phyloP scores from a whole-genome alignment of 2,113 vertebrate species.

The Sphaerodactylus townsendi region DNA sequence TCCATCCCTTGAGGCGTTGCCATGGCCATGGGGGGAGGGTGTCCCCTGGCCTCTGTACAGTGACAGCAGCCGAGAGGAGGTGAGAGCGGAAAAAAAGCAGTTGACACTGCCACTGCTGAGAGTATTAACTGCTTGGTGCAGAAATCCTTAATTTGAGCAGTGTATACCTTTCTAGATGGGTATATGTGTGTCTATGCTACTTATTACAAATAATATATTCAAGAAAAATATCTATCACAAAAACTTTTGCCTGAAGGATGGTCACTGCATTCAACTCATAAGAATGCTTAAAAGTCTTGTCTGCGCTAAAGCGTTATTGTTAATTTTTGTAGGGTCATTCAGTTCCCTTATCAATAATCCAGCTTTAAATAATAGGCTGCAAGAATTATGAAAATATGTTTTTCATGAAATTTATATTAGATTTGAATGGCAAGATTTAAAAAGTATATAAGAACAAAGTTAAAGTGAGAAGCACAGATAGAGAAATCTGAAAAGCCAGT shows the following conservation, averaged over 20 bases:
- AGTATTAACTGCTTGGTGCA: no score
- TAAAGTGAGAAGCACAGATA: background rate
- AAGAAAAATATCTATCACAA: background rate
- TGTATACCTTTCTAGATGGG: no score
- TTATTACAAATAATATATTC: background rate
- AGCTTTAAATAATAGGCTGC: constrained; percentile 13
- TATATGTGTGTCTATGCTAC: background rate
- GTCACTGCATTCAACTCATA: background rate
- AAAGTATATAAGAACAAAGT: background rate
- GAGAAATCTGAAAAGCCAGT: background rate
- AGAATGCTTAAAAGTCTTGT: background rate
- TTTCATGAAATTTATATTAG: background rate
- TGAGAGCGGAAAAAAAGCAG: no score
- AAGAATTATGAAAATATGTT: background rate
- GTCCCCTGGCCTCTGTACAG: no score
- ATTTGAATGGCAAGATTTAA: background rate
- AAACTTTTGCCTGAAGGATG: background rate
- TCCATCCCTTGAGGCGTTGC: no score
- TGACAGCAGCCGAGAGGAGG: no score
- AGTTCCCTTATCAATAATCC: constrained; percentile 18
- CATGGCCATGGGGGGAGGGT: no score
- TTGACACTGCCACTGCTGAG: no score
- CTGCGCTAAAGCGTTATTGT: constrained; percentile 8
- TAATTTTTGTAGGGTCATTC: background rate
- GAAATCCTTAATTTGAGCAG: no score